These are phyloP conservation scores for Hemiscyllium ocellatum DNA, from an alignment of 2,113 vertebrate species.

Conservation along the genomic window DNA sequence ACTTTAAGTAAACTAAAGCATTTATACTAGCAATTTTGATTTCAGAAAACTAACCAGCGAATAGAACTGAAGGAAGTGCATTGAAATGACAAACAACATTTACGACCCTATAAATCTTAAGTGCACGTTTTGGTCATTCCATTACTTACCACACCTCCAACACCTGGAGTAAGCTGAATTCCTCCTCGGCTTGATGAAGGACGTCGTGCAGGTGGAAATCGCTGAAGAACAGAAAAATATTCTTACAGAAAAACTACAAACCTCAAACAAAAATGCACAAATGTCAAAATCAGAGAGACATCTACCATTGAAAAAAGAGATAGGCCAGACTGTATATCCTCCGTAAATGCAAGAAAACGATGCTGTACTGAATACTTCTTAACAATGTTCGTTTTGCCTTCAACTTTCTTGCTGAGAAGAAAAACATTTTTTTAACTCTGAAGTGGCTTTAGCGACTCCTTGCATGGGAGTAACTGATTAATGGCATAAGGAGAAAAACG, in stretches of 20 bases:
- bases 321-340: background rate
- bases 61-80: background rate
- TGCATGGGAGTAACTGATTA: background rate
- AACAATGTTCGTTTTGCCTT: background rate
- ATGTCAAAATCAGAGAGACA: background rate
- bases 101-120: background rate
- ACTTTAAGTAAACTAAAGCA: background rate
- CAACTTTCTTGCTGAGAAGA: background rate
- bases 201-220: slow-evolving; percentile 24
- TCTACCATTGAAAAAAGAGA: background rate
- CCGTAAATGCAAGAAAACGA: background rate
- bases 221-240: background rate
- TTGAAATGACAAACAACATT: background rate
- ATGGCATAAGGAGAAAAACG: background rate
- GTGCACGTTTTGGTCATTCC: background rate
- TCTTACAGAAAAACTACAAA: too few species aligned
- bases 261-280: background rate
- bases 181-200: slow-evolving; percentile 57
- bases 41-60: background rate
- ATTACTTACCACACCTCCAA: slow-evolving; percentile 70
- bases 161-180: slow-evolving; percentile 73
- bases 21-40: background rate
- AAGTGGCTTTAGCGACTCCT: background rate
- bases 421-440: background rate
- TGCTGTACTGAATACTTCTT: background rate